Percentiles rank a stretch among this genome's conserved stretches.
Conservation (phyloP, 1,140 invertebrate species). For the Sycobia sp. region DNA sequence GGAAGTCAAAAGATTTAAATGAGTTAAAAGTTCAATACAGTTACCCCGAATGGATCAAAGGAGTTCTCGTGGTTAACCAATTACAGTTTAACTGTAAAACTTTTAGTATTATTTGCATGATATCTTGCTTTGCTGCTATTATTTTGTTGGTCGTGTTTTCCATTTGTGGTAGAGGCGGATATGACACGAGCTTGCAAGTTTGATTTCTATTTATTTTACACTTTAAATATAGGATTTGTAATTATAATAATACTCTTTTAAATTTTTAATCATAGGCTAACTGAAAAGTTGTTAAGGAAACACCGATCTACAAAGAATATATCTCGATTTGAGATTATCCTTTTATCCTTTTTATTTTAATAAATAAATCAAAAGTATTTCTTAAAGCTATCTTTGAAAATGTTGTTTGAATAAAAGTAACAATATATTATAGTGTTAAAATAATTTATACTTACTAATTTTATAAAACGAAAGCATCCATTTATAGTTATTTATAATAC, state of each 20-base stretch:
- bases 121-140: conserved; percentile 43
- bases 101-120: conserved; percentile 38
- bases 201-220: conserved; percentile 1
- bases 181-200: conserved; percentile 39
- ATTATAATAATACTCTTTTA: background rate
- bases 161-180: conserved; percentile 44
- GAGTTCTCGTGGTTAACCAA: conserved; percentile 35
- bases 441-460: too few species aligned
- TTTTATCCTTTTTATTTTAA: background rate
- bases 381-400: background rate
- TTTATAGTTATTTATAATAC: too few species aligned
- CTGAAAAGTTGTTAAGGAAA: background rate
- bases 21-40: background rate
- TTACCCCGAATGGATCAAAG: conserved; percentile 34
- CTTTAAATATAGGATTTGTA: background rate
- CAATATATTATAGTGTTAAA: too few species aligned
- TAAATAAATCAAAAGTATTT: background rate
- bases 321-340: background rate
- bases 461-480: too few species aligned
- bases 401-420: too few species aligned
- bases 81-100: conserved; percentile 35
- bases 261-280: background rate
- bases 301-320: background rate
- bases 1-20: background rate
- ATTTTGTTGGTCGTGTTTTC: conserved; percentile 41